Evolutionary conservation across 2,113 vertebrate species (phyloP).

Genomic region (Semnopithecus entellus): DNA sequence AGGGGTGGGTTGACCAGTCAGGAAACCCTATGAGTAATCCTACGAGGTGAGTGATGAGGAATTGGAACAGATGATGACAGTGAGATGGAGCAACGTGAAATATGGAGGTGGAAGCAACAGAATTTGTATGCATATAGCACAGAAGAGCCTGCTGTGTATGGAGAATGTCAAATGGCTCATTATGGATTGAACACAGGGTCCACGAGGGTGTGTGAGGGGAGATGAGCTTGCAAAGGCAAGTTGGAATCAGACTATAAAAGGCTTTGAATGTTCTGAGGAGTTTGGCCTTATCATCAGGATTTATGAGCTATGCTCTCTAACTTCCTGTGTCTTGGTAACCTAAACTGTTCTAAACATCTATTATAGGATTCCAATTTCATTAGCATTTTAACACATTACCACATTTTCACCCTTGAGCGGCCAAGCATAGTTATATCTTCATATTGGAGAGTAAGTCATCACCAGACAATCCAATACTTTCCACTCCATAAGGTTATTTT

Average conservation of each 20-base stretch:
- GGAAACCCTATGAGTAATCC: background rate
- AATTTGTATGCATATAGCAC: background rate
- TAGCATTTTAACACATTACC: conserved; percentile 84
- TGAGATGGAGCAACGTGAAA: background rate
- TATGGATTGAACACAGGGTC: conserved; percentile 23
- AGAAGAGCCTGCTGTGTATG: background rate
- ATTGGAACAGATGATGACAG: background rate
- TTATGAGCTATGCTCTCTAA: conserved; percentile 71
- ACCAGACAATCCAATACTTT: conserved; percentile 85
- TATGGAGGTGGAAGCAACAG: background rate
- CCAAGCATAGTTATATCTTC: conserved; percentile 81
- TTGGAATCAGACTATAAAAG: conserved; percentile 35
- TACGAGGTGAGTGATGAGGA: background rate
- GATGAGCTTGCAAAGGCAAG: conserved; percentile 42
- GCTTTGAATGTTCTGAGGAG: conserved; percentile 37
- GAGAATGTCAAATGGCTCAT: conserved; percentile 59
- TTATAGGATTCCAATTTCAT: conserved; percentile 80
- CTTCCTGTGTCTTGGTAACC: conserved; percentile 82
- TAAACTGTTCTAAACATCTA: conserved; percentile 83
- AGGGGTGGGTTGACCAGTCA: background rate
- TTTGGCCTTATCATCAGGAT: conserved; percentile 68
- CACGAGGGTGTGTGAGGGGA: background rate
- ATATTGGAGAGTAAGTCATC: conserved; percentile 79
- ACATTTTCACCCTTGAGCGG: conserved; percentile 83
- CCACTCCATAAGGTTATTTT: conserved; percentile 85